These are phyloP conservation scores for Cremastinae sp. DNA, from an alignment of 2,888 invertebrate species.

Conservation along the genomic window DNA sequence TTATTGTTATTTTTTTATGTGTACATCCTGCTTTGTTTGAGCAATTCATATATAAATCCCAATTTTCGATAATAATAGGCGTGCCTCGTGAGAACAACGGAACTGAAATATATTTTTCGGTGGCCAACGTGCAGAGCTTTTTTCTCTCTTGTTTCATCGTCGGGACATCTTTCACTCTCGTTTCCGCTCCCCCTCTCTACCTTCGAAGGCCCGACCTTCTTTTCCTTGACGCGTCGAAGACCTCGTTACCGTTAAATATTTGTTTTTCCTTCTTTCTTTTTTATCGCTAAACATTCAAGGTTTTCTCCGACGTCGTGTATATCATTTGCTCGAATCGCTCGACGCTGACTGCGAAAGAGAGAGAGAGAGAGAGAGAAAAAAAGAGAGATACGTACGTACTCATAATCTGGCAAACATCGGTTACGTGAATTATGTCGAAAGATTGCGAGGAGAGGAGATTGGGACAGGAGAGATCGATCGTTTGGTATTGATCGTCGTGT, in stretches of 20 bases:
- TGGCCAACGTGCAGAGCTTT: constrained; percentile 26
- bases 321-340: constrained; percentile 56
- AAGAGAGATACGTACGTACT: constrained; percentile 10
- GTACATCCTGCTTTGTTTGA: constrained; percentile 49
- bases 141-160: constrained; percentile 37
- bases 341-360: constrained; percentile 30
- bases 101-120: constrained; percentile 27
- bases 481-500: constrained; percentile 9
- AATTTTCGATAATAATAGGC: constrained; percentile 19
- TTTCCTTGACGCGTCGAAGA: constrained; percentile 40
- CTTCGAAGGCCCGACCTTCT: constrained; percentile 10
- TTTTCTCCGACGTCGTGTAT: constrained; percentile 36
- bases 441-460: constrained; percentile 5
- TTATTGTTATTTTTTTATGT: constrained; percentile 60
- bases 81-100: constrained; percentile 16
- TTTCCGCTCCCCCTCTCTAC: constrained; percentile 1
- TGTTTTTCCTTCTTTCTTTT: constrained; percentile 21
- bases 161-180: constrained; percentile 21
- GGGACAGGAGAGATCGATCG: constrained; percentile 32
- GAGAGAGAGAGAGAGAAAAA: constrained; percentile 10
- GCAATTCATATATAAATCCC: constrained; percentile 18
- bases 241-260: constrained; percentile 16
- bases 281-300: constrained; percentile 47
- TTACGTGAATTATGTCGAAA: constrained; percentile 46
- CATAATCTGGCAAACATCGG: constrained; percentile 49